A percentile compares a stretch with the other conserved stretches of the same genome.
Conservation (phyloP, 2,113 vertebrate species). For the Lycocorax pyrrhopterus region DNA sequence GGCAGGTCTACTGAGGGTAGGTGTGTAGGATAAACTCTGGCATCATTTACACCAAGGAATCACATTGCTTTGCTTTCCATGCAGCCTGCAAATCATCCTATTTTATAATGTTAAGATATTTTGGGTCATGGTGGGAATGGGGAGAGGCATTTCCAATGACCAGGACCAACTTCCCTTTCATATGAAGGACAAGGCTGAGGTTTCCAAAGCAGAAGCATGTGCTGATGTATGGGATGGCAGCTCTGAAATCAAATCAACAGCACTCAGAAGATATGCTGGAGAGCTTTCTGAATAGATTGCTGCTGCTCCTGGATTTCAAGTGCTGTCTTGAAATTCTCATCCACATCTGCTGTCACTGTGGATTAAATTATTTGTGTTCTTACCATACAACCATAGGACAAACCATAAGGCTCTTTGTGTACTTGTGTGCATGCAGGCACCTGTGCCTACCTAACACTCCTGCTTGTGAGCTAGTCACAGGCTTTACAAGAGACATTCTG, state of each 20-base stretch:
- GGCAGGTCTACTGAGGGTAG: accelerated
- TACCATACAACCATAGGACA: neutral
- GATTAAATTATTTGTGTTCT: neutral
- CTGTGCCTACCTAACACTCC: neutral
- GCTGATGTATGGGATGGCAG: neutral
- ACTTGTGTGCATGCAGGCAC: neutral
- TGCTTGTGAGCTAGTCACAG: neutral
- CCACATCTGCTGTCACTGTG: neutral
- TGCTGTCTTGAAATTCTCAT: neutral
- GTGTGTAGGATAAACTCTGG: neutral
- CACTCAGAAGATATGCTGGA: neutral
- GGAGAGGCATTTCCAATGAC: neutral
- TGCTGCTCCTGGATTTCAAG: neutral
- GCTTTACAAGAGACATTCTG: neutral
- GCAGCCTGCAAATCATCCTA: neutral
- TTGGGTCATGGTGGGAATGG: neutral
- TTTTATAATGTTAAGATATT: neutral
- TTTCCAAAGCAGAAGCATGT: neutral
- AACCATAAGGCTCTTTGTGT: neutral
- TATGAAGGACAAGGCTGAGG: neutral
- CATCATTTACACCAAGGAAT: neutral
- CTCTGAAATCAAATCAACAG: neutral
- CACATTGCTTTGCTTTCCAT: neutral
- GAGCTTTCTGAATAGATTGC: neutral
- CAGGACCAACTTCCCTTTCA: neutral